Conservation (phyloP, 2,113 vertebrate genomes). For the Phalacrocorax brasilianus region DNA sequence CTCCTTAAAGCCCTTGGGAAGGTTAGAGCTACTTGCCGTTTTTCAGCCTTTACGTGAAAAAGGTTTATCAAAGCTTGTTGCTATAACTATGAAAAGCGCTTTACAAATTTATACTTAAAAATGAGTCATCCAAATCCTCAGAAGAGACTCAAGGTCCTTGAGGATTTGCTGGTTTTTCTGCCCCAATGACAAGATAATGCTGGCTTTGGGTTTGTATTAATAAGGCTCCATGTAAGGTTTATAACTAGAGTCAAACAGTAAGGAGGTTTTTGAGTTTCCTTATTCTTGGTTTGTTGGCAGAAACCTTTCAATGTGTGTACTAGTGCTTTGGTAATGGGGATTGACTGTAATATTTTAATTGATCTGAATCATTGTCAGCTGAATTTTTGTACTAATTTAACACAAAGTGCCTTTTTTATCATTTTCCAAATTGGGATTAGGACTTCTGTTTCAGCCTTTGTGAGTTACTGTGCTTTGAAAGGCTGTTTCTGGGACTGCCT, state of each 20-base stretch:
- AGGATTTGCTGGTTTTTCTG: background rate
- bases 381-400: background rate
- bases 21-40: background rate
- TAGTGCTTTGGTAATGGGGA: background rate
- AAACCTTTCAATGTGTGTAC: background rate
- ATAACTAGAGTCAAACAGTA: background rate
- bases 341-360: background rate
- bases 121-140: background rate
- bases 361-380: background rate
- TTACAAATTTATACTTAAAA: background rate
- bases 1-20: background rate
- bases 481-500: background rate
- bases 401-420: background rate
- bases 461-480: background rate
- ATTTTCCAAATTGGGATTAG: background rate
- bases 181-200: background rate
- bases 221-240: background rate
- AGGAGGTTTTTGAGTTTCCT: background rate
- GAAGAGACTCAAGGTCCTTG: background rate
- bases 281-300: background rate
- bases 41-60: background rate
- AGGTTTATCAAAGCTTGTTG: background rate
- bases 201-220: background rate
- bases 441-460: background rate
- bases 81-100: background rate